Base-by-base conservation (phyloP, 2,113 vertebrate genomes). In the Spilogale gracilis region DNA sequence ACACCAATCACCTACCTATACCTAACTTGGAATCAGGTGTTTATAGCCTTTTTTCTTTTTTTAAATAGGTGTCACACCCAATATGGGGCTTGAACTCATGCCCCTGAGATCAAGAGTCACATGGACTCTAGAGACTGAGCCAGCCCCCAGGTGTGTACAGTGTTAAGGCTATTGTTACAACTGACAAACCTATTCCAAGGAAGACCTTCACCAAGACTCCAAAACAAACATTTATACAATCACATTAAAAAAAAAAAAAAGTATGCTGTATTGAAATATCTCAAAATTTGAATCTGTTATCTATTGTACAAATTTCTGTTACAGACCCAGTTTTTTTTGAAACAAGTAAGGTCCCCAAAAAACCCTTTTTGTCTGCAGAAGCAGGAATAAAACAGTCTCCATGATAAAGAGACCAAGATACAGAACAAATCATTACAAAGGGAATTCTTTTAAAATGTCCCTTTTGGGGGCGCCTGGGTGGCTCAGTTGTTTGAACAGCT, bases 151-250 rank as follows among this genome's bases (percentile, higher is more conserved):
- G 25, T 94, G 14, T 43, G 4, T 78, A 20, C 1, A 25, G 38
- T 48, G 9, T 80, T 61, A 69, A 90, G 9, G 38, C 17, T 85
- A 76, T 5, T 60, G 12, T 54, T 89, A 60, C 18, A 6, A 73
- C 71, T 90, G 65, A 93, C 25, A 69, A 95, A 54, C 6, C 21
- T n/a, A 69, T 27, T 89, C 38, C 12, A 86, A 65, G 7, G 56
- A 91, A 58, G 50, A 48, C 8, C 30, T 58, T 5, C 8, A 7
- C 3, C n/a, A 96, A 65, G 13, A 71, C 61, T 88, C 54, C 20
- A 89, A 97, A 82, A 58, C 50, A 88, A 74, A 78, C 45, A 92
- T 69, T 65, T 6, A 56, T 38, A 58, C n/a, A 65, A 73, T 89
- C 25, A 50, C 27, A 74, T 83, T 81, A 84, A 48, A 91, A 54